A percentile compares a stretch with the other conserved stretches of the same genome.
Evolutionary conservation across 1,140 invertebrate genomes (phyloP).

Genomic region (Aphelenchoides besseyi): DNA sequence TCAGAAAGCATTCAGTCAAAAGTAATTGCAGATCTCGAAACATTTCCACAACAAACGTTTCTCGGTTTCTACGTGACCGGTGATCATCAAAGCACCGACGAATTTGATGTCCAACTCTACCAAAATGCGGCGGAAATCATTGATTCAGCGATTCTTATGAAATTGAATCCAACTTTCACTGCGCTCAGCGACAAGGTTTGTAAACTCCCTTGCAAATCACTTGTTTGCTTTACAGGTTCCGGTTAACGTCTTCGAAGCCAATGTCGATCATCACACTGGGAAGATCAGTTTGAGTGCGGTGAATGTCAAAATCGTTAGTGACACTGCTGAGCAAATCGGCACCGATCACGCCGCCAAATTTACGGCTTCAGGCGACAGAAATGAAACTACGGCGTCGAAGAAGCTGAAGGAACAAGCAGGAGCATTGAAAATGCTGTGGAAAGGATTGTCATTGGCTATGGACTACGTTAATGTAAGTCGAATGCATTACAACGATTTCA

Average conservation of each 20-base stretch:
- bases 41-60: slow-evolving; percentile 44
- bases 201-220: neutral
- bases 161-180: slow-evolving; percentile 36
- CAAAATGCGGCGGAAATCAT: slow-evolving; percentile 28
- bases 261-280: slow-evolving; percentile 36
- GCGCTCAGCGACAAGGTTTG: slow-evolving; percentile 38
- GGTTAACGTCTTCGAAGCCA: slow-evolving; percentile 38
- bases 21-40: slow-evolving; percentile 41
- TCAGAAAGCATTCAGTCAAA: neutral
- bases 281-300: slow-evolving; percentile 31
- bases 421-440: slow-evolving; percentile 33
- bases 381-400: slow-evolving; percentile 43
- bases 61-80: slow-evolving; percentile 45
- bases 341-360: slow-evolving; percentile 45
- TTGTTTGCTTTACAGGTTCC: slow-evolving; percentile 34
- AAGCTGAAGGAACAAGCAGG: slow-evolving; percentile 39
- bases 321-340: slow-evolving; percentile 45
- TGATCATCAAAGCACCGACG: slow-evolving; percentile 22
- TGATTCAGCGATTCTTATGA: slow-evolving; percentile 39
- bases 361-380: slow-evolving; percentile 27
- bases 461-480: slow-evolving; percentile 38
- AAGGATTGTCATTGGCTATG: slow-evolving; percentile 34
- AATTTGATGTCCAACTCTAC: slow-evolving; percentile 28
- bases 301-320: slow-evolving; percentile 42
- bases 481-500: too few relatives aligned